Evolutionary conservation across 2,797 vertebrate genomes (phyloP).

Genomic region (Sternotherus odoratus): DNA sequence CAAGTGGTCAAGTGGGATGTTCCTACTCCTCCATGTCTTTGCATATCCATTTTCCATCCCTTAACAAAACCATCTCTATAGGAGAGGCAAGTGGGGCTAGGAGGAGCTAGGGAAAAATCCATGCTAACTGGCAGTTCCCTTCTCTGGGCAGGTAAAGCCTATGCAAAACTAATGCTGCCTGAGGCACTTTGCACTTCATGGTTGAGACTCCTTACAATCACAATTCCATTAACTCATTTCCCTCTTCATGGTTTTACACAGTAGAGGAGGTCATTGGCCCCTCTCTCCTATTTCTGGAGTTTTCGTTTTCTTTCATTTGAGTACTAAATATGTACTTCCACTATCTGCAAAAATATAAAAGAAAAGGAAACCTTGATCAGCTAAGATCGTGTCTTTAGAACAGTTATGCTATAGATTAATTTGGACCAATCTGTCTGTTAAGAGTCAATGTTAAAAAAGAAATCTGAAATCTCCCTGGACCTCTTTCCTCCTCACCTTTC

Average conservation of each 20-base stretch:
- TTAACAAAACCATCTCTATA: neutral
- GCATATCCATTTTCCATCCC: neutral
- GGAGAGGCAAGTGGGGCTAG: neutral
- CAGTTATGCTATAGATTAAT: neutral
- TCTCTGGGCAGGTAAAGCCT: neutral
- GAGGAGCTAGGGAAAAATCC: neutral
- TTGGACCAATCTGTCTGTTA: neutral
- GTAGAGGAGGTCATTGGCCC: neutral
- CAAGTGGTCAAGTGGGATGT: neutral
- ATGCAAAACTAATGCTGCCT: neutral
- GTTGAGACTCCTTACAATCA: neutral
- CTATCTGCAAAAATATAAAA: neutral
- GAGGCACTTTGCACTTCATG: neutral
- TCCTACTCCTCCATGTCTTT: neutral
- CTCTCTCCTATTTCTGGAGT: neutral
- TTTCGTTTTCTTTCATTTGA: neutral
- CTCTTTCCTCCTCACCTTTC: neutral
- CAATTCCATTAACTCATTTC: neutral
- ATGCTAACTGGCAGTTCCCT: neutral
- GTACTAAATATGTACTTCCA: neutral
- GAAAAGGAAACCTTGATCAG: neutral
- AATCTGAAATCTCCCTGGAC: neutral
- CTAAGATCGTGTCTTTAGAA: neutral
- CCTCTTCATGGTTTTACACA: neutral
- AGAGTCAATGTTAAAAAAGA: neutral